Evolutionary conservation across 2,888 invertebrate genomes (phyloP).

Genomic region (Proisotoma minuta): DNA sequence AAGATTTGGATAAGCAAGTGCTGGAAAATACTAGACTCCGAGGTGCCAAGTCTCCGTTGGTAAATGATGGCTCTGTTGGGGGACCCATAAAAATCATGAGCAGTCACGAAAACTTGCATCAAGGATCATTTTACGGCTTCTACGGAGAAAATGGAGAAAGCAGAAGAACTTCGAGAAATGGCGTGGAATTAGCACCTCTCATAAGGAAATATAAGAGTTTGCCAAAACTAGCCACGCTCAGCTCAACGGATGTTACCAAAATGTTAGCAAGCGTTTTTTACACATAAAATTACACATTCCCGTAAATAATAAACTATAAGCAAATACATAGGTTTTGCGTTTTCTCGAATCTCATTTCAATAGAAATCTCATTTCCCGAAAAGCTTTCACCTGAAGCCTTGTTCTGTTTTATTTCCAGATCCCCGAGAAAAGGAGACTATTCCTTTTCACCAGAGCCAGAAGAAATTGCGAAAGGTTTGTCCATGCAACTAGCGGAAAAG

Average conservation of each 20-base stretch:
- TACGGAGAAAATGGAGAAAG: neutral
- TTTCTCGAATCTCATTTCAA: too few relatives aligned
- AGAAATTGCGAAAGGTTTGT: constrained; percentile 28
- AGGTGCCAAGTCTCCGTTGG: neutral
- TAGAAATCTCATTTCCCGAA: too few relatives aligned
- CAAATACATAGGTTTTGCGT: too few relatives aligned
- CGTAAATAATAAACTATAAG: too few relatives aligned
- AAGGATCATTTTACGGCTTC: neutral
- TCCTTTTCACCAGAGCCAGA: constrained; percentile 19
- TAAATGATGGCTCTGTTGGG: neutral
- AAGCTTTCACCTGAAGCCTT: too few relatives aligned
- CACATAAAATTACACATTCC: neutral
- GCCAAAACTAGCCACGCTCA: constrained; percentile 31
- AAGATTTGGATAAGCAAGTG: constrained; percentile 33
- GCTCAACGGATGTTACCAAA: constrained; percentile 38
- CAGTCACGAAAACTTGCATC: neutral
- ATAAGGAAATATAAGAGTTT: constrained; percentile 38
- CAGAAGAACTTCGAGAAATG: constrained; percentile 13
- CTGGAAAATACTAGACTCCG: constrained; percentile 22
- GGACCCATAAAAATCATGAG: constrained; percentile 11
- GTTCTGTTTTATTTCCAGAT: too few relatives aligned
- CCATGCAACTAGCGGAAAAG: constrained; percentile 30
- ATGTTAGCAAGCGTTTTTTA: constrained; percentile 18
- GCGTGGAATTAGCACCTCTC: constrained; percentile 34
- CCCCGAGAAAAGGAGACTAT: constrained; percentile 28